Percentiles rank a stretch among this genome's conserved stretches.
These are phyloP conservation scores for Drosophila erecta DNA, from an alignment of 1,140 invertebrate species.

Conservation along the genomic window DNA sequence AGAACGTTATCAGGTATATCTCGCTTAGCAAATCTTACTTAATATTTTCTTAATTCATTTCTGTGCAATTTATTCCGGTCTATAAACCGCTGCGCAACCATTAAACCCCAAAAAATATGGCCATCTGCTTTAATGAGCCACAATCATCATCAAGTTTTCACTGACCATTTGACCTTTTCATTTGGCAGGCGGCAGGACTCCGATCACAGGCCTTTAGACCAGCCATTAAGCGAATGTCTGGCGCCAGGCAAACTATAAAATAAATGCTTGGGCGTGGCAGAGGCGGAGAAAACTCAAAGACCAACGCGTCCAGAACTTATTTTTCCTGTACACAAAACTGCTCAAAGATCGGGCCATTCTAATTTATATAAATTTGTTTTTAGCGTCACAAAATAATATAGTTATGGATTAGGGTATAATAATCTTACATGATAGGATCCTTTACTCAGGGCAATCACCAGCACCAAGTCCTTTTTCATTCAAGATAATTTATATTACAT, in stretches of 20 bases:
- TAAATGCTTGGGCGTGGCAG: slow-evolving; percentile 66
- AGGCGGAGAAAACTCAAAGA: slow-evolving; percentile 28
- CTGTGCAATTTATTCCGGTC: slow-evolving; percentile 17
- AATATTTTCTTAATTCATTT: slow-evolving; percentile 42
- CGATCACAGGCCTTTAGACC: slow-evolving; percentile 30
- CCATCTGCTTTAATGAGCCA: slow-evolving; percentile 48
- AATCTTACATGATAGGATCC: too few species aligned
- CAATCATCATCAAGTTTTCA: slow-evolving; percentile 52
- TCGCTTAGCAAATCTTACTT: slow-evolving; percentile 13
- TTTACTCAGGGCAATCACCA: too few species aligned
- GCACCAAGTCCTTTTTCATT: too few species aligned
- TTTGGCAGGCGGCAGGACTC: slow-evolving; percentile 24
- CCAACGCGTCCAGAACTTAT: slow-evolving; percentile 4
- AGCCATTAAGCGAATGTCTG: slow-evolving; percentile 70
- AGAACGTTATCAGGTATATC: slow-evolving; percentile 11
- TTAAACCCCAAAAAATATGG: slow-evolving; percentile 43
- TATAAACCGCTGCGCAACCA: slow-evolving; percentile 28
- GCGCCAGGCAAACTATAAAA: slow-evolving; percentile 74
- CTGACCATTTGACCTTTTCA: slow-evolving; percentile 72
- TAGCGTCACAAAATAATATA: too few species aligned
- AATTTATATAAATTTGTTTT: too few species aligned
- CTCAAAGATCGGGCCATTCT: not conserved
- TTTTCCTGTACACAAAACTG: not conserved
- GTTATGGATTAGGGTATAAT: too few species aligned
- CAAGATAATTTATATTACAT: too few species aligned